These are phyloP conservation scores for Notarius quadriscutis DNA, from an alignment of 2,113 vertebrate genomes.

Conservation along the genomic window DNA sequence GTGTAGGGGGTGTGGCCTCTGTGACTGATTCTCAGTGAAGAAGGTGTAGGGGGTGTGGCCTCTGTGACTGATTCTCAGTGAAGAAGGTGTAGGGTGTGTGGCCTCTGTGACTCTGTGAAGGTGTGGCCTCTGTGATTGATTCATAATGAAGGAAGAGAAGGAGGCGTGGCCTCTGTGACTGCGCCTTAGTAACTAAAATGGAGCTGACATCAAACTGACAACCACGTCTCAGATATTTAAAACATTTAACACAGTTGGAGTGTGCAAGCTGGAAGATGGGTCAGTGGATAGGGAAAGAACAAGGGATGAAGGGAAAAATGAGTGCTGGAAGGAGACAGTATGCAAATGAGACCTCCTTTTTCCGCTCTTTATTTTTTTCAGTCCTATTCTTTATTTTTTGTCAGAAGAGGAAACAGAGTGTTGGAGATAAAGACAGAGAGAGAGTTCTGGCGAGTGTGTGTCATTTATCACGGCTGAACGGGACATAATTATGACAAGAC, in stretches of 20 bases:
- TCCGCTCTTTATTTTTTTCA: conserved; percentile 41
- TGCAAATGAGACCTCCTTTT: conserved; percentile 63
- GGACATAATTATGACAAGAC: conserved; percentile 65
- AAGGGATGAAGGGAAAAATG: conserved; percentile 51
- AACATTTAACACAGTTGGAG: background rate
- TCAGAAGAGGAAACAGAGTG: conserved; percentile 69
- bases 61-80: too few relatives aligned
- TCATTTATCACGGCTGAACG: conserved; percentile 69
- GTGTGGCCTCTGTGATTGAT: background rate
- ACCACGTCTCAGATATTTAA: background rate
- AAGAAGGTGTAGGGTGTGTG: too few relatives aligned
- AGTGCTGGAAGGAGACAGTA: background rate
- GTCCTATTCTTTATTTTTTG: conserved; percentile 60
- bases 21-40: too few relatives aligned
- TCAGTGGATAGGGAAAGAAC: background rate
- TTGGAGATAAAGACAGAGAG: conserved; percentile 53
- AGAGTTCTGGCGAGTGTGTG: conserved; percentile 64
- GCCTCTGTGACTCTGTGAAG: background rate
- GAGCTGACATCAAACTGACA: background rate
- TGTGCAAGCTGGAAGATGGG: background rate
- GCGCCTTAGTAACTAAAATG: background rate
- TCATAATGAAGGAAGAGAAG: background rate
- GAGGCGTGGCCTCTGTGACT: background rate
- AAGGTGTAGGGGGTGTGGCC: too few relatives aligned
- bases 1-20: too few relatives aligned